These are phyloP conservation scores for Callorhinus ursinus DNA, from an alignment of 2,113 vertebrate genomes.

Conservation along the genomic window DNA sequence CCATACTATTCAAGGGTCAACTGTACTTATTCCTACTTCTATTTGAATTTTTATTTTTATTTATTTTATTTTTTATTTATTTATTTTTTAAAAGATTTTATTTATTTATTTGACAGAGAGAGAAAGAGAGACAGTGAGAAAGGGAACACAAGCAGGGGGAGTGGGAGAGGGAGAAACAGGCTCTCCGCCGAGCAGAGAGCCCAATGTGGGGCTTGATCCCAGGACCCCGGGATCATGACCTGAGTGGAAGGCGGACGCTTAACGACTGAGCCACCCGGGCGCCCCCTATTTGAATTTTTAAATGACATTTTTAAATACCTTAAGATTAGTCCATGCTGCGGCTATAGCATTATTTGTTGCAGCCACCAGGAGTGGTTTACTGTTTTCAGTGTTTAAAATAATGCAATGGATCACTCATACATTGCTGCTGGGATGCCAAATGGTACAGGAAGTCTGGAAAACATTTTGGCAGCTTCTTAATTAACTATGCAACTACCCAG, in stretches of 20 bases:
- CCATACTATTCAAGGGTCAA: background rate
- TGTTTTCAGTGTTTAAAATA: slow-evolving; percentile 28
- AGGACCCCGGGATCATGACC: too few relatives aligned
- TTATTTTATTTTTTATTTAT: too few relatives aligned
- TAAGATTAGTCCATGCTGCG: background rate
- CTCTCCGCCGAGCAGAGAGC: too few relatives aligned
- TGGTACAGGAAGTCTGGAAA: background rate
- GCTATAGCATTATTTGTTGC: slow-evolving; percentile 3
- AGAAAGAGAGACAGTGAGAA: too few relatives aligned
- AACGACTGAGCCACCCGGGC: too few relatives aligned
- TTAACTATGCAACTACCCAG: slow-evolving; percentile 9
- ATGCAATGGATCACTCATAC: background rate
- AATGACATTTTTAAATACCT: slow-evolving; percentile 11
- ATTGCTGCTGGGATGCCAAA: background rate
- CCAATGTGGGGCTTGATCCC: too few relatives aligned
- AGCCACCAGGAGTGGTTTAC: slow-evolving; percentile 11
- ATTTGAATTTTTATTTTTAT: slow-evolving; percentile 11
- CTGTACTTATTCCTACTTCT: background rate
- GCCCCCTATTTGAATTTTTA: slow-evolving; percentile 1
- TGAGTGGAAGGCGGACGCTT: too few relatives aligned
- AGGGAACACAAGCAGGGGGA: too few relatives aligned
- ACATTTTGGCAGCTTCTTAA: slow-evolving; percentile 35
- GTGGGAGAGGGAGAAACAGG: too few relatives aligned
- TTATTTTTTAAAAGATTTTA: too few relatives aligned
- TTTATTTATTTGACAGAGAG: too few relatives aligned